Percentiles rank a stretch among this genome's conserved stretches.
Evolutionary conservation across 53 echinoderm and acorn worm genomes (phyloP).

Genomic region (Holothuria leucospilota): DNA sequence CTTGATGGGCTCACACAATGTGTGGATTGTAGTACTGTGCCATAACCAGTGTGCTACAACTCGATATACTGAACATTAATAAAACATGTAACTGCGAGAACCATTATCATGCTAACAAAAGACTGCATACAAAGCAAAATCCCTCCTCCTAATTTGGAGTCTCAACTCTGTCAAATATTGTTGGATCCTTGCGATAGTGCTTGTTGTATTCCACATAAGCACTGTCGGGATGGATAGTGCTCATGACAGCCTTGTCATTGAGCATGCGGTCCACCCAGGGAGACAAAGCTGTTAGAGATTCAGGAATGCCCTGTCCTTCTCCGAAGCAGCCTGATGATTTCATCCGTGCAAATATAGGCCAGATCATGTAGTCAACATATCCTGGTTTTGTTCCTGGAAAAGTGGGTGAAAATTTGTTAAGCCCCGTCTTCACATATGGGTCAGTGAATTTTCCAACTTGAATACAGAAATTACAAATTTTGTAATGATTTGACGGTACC

Average conservation of each 20-base stretch:
- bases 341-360: constrained; percentile 65
- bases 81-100: too few species aligned
- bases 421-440: too few species aligned
- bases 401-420: too few species aligned
- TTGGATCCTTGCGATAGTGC: constrained; percentile 56
- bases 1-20: too few species aligned
- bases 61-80: too few species aligned
- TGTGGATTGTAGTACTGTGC: too few species aligned
- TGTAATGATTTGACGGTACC: too few species aligned
- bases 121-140: too few species aligned
- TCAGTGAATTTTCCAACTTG: too few species aligned
- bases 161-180: constrained; percentile 59
- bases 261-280: constrained; percentile 61
- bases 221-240: constrained; percentile 51
- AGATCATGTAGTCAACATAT: constrained; percentile 61
- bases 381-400: constrained; percentile 62
- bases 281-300: constrained; percentile 8
- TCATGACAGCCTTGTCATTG: constrained; percentile 45
- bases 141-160: constrained; percentile 27
- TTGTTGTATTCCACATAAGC: constrained; percentile 51
- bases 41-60: too few species aligned
- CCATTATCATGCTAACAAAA: too few species aligned
- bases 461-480: too few species aligned
- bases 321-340: constrained; percentile 27
- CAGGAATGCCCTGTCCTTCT: constrained; percentile 35